Percentiles rank a stretch among this genome's conserved stretches.
Conservation (phyloP, 2,888 invertebrate species). For the Serripes groenlandicus region DNA sequence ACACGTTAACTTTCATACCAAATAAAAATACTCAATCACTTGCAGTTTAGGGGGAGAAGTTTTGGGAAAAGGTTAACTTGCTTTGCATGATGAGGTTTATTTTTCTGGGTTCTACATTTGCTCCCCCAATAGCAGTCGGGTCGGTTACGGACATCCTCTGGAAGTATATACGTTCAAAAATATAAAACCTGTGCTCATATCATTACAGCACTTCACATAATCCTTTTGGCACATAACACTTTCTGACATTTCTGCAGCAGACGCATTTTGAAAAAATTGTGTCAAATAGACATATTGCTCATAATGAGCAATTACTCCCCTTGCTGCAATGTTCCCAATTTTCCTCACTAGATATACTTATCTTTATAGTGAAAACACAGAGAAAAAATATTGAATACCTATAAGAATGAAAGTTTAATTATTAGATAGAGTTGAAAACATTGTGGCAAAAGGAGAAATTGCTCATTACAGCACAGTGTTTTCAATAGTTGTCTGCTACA, state of each 20-base stretch:
- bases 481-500: too few species aligned
- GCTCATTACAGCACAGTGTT: too few species aligned
- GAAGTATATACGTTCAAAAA: slow-evolving; percentile 2
- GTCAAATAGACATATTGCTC: background rate
- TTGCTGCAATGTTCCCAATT: background rate
- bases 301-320: background rate
- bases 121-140: slow-evolving; percentile 86
- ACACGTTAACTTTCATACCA: too few species aligned
- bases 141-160: slow-evolving; percentile 78
- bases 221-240: background rate
- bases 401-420: too few species aligned
- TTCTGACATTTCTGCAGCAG: background rate
- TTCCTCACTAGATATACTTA: too few species aligned
- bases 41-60: too few species aligned
- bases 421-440: too few species aligned
- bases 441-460: too few species aligned
- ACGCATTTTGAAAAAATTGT: background rate
- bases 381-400: too few species aligned
- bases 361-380: too few species aligned
- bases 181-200: background rate
- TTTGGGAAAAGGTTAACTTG: too few species aligned
- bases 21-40: too few species aligned
- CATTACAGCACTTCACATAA: background rate
- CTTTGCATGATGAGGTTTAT: slow-evolving; percentile 83
- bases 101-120: slow-evolving; percentile 85